Conservation (phyloP, 2,797 vertebrate species). For the Acanthurus lineatus region DNA sequence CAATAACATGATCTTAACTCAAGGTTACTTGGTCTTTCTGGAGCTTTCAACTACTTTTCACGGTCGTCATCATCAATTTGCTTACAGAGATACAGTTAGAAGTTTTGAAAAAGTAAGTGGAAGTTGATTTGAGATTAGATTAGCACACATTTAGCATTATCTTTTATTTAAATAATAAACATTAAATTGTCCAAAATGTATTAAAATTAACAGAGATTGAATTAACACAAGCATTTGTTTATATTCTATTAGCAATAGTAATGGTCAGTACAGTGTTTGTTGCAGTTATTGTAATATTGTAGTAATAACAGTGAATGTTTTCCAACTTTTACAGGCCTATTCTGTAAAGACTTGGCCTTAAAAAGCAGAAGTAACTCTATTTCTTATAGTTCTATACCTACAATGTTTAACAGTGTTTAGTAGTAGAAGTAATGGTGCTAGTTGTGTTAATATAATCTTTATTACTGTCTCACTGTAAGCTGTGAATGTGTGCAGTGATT, state of each 20-base stretch:
- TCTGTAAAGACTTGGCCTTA: not conserved
- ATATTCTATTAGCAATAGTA: not conserved
- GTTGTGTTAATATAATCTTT: slow-evolving; percentile 15
- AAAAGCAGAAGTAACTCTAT: not conserved
- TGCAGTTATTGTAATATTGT: not conserved
- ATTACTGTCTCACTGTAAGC: slow-evolving; percentile 9
- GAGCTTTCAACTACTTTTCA: not conserved
- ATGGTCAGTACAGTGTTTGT: not conserved
- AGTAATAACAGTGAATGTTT: not conserved
- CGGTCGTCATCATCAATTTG: not conserved
- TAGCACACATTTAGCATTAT: not conserved
- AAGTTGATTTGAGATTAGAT: not conserved
- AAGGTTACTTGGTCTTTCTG: not conserved
- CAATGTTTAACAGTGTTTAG: not conserved
- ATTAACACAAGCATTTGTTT: not conserved
- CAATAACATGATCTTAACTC: not conserved
- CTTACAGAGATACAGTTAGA: not conserved
- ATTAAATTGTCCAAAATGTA: not conserved
- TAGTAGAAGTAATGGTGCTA: too few species aligned
- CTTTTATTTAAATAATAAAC: not conserved
- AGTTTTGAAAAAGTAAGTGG: not conserved
- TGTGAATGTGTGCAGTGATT: slow-evolving; percentile 45
- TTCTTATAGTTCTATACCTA: not conserved
- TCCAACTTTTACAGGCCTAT: too few species aligned
- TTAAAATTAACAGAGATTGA: not conserved